phyloP scores from a whole-genome alignment of 2,113 vertebrate species.

The Recurvirostra avosetta region DNA sequence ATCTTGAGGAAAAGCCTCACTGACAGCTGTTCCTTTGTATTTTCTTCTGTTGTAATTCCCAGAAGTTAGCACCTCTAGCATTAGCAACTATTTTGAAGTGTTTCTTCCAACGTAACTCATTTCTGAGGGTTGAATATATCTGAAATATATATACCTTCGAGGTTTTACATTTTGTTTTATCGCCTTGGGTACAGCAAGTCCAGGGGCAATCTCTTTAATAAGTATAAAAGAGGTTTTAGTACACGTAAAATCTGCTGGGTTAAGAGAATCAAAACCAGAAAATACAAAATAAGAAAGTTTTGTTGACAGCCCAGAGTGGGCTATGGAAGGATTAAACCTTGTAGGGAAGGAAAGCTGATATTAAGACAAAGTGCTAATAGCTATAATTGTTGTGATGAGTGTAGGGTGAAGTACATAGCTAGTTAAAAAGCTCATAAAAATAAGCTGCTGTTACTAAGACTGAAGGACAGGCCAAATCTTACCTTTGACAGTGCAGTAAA shows the following conservation, averaged over 20 bases:
- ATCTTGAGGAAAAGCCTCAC: neutral
- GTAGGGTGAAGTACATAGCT: neutral
- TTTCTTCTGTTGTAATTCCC: neutral
- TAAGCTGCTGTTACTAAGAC: neutral
- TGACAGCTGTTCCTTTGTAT: neutral
- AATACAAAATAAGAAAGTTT: neutral
- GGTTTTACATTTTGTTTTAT: neutral
- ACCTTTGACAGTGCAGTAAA: neutral
- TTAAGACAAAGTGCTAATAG: neutral
- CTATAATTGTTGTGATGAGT: neutral
- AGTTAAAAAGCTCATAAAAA: neutral
- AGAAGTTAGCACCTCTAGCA: neutral
- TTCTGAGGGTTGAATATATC: neutral
- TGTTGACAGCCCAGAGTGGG: neutral
- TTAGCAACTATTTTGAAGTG: neutral
- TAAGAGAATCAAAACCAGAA: neutral
- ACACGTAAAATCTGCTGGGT: neutral
- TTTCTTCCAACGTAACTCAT: neutral
- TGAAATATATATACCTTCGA: neutral
- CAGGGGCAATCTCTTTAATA: neutral
- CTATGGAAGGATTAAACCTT: neutral
- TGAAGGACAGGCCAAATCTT: neutral
- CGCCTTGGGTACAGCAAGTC: fast-evolving
- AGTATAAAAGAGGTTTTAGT: neutral
- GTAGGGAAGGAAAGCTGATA: neutral